Evolutionary conservation across 2,888 invertebrate genomes (phyloP).

Genomic region (Lithophane semibrunnea): DNA sequence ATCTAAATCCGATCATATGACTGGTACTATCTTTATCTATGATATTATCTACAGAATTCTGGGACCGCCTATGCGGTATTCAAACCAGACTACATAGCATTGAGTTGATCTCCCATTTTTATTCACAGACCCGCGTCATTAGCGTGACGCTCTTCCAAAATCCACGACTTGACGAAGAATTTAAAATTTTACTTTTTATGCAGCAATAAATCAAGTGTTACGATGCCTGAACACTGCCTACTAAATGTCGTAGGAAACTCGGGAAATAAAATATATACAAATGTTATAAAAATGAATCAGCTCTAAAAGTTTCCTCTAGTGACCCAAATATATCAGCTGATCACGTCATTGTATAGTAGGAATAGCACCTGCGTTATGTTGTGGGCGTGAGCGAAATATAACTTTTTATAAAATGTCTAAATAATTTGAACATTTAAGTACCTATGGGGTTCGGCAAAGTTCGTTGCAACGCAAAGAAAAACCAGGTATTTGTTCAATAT

Average conservation of each 20-base stretch:
- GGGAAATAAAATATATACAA: conserved; percentile 40
- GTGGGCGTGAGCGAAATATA: not conserved
- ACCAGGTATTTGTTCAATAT: not conserved
- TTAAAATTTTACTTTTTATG: conserved; percentile 42
- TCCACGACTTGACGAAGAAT: conserved; percentile 30
- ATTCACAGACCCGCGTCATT: conserved; percentile 36
- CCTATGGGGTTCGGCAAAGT: not conserved
- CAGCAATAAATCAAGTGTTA: conserved; percentile 52
- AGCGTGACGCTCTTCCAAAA: conserved; percentile 31
- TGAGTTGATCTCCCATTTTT: conserved; percentile 31
- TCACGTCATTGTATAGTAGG: conserved; percentile 45
- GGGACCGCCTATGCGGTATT: conserved; percentile 1
- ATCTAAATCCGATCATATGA: conserved; percentile 25
- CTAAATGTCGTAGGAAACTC: conserved; percentile 37
- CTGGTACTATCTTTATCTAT: conserved; percentile 30
- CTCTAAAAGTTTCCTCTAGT: conserved; percentile 61
- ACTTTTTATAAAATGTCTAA: conserved; percentile 10
- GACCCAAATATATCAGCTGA: conserved; percentile 73
- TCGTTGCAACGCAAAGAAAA: not conserved
- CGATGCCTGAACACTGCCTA: conserved; percentile 45
- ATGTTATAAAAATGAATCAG: conserved; percentile 55
- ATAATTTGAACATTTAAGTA: not conserved
- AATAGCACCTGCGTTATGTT: conserved; percentile 51
- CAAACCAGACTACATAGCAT: conserved; percentile 10
- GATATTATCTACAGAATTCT: conserved; percentile 16